Conservation (phyloP, 2,113 vertebrate species). For the Hydrochoerus hydrochaeris region DNA sequence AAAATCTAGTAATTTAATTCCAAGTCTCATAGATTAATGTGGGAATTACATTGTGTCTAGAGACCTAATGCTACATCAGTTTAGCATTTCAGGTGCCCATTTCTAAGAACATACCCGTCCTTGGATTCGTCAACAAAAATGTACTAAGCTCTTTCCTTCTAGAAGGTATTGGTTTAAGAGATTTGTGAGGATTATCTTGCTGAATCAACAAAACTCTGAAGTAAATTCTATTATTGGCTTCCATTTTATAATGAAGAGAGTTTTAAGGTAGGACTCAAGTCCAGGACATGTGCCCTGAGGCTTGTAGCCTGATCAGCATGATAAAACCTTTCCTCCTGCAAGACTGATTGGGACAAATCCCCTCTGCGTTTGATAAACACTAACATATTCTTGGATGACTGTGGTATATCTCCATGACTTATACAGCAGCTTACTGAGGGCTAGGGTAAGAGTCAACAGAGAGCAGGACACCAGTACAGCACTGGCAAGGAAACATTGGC, state of each 20-base stretch:
- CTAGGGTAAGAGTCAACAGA: background rate
- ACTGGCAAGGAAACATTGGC: background rate
- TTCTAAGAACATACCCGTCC: background rate
- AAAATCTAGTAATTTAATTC: slow-evolving; percentile 44
- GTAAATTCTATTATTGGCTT: background rate
- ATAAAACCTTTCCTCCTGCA: slow-evolving; percentile 6
- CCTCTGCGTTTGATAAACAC: background rate
- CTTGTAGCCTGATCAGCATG: background rate
- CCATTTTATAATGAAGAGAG: background rate
- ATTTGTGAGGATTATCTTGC: background rate
- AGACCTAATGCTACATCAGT: background rate
- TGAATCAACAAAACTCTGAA: slow-evolving; percentile 3
- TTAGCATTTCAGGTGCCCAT: background rate
- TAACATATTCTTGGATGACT: background rate
- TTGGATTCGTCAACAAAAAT: background rate
- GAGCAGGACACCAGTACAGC: background rate
- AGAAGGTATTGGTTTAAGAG: background rate
- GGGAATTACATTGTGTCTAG: background rate
- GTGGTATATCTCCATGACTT: background rate
- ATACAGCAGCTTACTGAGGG: background rate
- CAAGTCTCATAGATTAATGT: slow-evolving; percentile 3
- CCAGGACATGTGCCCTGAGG: background rate
- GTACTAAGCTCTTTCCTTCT: background rate
- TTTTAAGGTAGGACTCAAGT: background rate
- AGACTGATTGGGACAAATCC: background rate